A percentile compares a stretch with the other conserved stretches of the same genome.
These are phyloP conservation scores for Drosophila setifemur DNA, from an alignment of 1,140 invertebrate genomes.

Conservation along the genomic window DNA sequence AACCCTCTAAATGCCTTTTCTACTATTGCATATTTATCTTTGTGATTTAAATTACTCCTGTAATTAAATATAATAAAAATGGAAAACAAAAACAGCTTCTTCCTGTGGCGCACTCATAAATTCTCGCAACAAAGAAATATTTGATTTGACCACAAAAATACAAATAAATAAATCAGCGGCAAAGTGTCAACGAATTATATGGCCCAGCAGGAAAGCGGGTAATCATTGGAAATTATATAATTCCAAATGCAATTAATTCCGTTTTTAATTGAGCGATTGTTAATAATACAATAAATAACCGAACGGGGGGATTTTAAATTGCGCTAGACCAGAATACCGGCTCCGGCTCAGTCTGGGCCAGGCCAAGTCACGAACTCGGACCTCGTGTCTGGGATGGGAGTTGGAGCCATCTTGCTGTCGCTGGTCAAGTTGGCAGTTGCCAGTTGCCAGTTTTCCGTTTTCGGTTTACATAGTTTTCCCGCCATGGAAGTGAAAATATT, in stretches of 20 bases:
- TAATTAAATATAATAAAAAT: constrained; percentile 10
- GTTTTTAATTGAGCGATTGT: constrained; percentile 46
- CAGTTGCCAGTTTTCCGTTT: too few relatives aligned
- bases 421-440: too few relatives aligned
- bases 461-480: constrained; percentile 3
- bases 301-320: constrained; percentile 25
- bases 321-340: constrained; percentile 32
- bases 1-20: neutral
- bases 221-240: constrained; percentile 43
- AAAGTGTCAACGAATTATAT: constrained; percentile 35
- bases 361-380: constrained; percentile 34
- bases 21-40: neutral
- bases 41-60: neutral
- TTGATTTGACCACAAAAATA: neutral
- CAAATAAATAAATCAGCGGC: constrained; percentile 28
- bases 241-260: constrained; percentile 30
- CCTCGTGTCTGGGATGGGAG: too few relatives aligned
- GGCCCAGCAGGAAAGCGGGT: neutral
- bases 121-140: neutral
- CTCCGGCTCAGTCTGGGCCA: constrained; percentile 21
- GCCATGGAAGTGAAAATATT: constrained; percentile 22
- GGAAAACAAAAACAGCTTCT: neutral
- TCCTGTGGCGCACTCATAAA: neutral
- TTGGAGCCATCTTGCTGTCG: neutral
- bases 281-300: constrained; percentile 44